Evolutionary conservation across 2,888 invertebrate genomes (phyloP).

Genomic region (Epinotia demarniana): DNA sequence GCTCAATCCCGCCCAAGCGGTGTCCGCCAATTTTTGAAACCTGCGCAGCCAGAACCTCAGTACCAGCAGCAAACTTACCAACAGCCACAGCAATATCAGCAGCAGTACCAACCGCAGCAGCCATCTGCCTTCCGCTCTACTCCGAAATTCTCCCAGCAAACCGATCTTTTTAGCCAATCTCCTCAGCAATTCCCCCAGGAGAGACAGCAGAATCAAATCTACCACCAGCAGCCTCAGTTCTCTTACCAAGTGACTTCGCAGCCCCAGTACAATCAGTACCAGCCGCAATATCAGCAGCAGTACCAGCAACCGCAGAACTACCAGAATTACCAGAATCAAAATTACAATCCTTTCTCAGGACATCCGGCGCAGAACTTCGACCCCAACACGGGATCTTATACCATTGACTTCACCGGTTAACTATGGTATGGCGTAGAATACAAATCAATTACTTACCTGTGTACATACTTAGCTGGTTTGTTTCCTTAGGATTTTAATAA

Average conservation of each 20-base stretch:
- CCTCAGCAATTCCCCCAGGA: conserved; percentile 58
- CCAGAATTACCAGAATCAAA: conserved; percentile 66
- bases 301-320: conserved; percentile 59
- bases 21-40: conserved; percentile 64
- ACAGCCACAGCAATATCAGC: conserved; percentile 51
- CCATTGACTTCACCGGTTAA: conserved; percentile 89
- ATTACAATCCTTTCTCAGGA: conserved; percentile 82
- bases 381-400: conserved; percentile 90
- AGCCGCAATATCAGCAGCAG: conserved; percentile 56
- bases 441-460: conserved; percentile 11
- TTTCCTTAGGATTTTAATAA: background rate
- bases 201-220: conserved; percentile 73
- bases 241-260: conserved; percentile 74
- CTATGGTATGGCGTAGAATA: conserved; percentile 28
- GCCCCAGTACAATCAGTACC: conserved; percentile 62
- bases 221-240: conserved; percentile 76
- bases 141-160: conserved; percentile 60
- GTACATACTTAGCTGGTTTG: background rate
- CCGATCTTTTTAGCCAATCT: conserved; percentile 67
- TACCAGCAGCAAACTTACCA: conserved; percentile 53
- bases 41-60: conserved; percentile 55
- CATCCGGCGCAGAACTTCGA: conserved; percentile 91
- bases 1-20: conserved; percentile 59
- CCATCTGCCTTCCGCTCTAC: conserved; percentile 53
- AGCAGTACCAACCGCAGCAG: conserved; percentile 54